Evolutionary conservation across 2,113 vertebrate genomes (phyloP).

Genomic region (Nibea coibor): DNA sequence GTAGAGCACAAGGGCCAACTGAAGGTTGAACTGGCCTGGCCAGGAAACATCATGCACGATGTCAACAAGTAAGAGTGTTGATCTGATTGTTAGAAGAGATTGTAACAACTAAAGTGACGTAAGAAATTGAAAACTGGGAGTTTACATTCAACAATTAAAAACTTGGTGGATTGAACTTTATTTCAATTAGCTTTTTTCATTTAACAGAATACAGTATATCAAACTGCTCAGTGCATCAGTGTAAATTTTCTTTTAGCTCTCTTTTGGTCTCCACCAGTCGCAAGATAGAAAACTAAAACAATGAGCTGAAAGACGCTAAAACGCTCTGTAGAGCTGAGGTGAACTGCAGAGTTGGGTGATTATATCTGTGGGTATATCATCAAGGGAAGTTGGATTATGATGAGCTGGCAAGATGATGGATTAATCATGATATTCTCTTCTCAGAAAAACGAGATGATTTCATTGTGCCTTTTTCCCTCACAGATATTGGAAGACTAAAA

Average conservation of each 20-base stretch:
- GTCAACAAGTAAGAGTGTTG: constrained; percentile 91
- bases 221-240: too few relatives aligned
- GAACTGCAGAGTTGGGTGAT: background rate
- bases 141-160: background rate
- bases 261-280: background rate
- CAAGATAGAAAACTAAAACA: background rate
- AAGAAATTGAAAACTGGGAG: background rate
- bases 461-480: constrained; percentile 10
- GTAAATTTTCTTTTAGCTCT: too few relatives aligned
- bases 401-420: background rate
- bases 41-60: constrained; percentile 98
- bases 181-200: too few relatives aligned
- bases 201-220: too few relatives aligned
- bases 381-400: constrained; percentile 1
- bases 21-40: constrained; percentile 96
- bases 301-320: background rate
- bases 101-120: background rate
- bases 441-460: background rate
- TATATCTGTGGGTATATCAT: background rate
- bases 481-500: constrained; percentile 99
- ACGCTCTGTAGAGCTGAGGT: background rate
- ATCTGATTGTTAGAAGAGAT: background rate
- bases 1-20: constrained; percentile 95
- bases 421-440: background rate
- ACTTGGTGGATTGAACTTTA: background rate